phyloP scores from a whole-genome alignment of 2,113 vertebrate species.

The Alouatta palliata region DNA sequence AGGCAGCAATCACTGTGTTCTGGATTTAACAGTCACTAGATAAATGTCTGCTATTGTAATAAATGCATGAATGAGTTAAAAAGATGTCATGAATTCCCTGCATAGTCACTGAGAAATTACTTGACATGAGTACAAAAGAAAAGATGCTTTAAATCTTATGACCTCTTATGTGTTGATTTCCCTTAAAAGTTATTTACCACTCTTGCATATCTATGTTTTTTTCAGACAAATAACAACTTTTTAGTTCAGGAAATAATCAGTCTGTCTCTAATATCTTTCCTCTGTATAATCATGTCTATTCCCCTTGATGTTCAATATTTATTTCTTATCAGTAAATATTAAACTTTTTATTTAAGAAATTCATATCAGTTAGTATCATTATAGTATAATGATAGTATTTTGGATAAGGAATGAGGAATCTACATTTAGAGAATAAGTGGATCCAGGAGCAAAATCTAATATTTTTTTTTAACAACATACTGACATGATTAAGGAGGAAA shows the following conservation, averaged over 20 bases:
- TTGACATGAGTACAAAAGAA: not conserved
- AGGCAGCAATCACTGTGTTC: not conserved
- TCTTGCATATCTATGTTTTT: not conserved
- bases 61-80: not conserved
- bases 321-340: not conserved
- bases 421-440: not conserved
- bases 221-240: conserved; percentile 38
- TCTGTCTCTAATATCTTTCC: not conserved
- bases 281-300: not conserved
- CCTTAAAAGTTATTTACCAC: conserved; percentile 36
- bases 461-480: not conserved
- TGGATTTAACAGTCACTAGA: not conserved
- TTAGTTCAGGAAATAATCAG: conserved; percentile 3
- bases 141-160: not conserved
- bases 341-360: not conserved
- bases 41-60: not conserved
- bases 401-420: not conserved
- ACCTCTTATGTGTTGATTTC: not conserved
- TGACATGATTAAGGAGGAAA: not conserved
- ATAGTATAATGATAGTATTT: conserved; percentile 5
- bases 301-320: not conserved
- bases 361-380: not conserved
- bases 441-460: conserved; percentile 26
- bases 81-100: not conserved
- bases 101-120: not conserved